Percentiles rank a stretch among this genome's conserved stretches.
These are phyloP conservation scores for Danionella cerebrum DNA, from an alignment of 2,113 vertebrate species.

Conservation along the genomic window DNA sequence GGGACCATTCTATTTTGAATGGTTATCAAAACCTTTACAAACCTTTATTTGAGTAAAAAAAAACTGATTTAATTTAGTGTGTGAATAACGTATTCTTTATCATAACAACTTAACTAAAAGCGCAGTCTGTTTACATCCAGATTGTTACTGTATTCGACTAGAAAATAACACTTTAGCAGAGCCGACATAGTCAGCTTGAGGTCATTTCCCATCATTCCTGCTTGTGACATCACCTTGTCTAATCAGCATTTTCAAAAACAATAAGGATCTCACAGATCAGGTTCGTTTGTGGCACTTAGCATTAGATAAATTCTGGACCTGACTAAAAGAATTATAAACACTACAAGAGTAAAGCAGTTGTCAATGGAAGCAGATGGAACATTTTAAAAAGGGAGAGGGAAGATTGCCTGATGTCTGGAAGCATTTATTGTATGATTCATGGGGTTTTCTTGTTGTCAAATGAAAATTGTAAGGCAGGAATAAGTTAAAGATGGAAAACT, in stretches of 20 bases:
- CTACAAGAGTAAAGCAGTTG: constrained; percentile 36
- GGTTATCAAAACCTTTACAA: too few relatives aligned
- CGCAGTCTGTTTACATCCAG: too few relatives aligned
- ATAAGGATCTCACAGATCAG: constrained; percentile 2
- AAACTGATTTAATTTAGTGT: too few relatives aligned
- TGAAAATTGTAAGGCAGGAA: constrained; percentile 19
- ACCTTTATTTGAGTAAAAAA: too few relatives aligned
- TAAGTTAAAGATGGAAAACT: constrained; percentile 39
- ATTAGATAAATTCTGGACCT: background rate
- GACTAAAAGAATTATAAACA: constrained; percentile 12
- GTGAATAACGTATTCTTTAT: too few relatives aligned
- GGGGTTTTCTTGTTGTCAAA: constrained; percentile 38
- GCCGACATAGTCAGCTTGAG: background rate
- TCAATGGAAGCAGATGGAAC: constrained; percentile 57
- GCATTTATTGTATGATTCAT: constrained; percentile 57
- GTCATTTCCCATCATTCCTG: background rate
- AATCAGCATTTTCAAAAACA: constrained; percentile 1
- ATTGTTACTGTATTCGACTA: too few relatives aligned
- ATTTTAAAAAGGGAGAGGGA: constrained; percentile 46
- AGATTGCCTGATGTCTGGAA: constrained; percentile 57
- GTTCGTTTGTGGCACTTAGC: background rate
- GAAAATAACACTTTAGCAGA: too few relatives aligned
- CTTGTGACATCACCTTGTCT: constrained; percentile 3
- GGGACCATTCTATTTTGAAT: too few relatives aligned
- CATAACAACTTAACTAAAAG: too few relatives aligned